Percentiles rank a stretch among this genome's conserved stretches.
Conservation (phyloP, 2,888 invertebrate genomes). For the Ectemnius lituratus region DNA sequence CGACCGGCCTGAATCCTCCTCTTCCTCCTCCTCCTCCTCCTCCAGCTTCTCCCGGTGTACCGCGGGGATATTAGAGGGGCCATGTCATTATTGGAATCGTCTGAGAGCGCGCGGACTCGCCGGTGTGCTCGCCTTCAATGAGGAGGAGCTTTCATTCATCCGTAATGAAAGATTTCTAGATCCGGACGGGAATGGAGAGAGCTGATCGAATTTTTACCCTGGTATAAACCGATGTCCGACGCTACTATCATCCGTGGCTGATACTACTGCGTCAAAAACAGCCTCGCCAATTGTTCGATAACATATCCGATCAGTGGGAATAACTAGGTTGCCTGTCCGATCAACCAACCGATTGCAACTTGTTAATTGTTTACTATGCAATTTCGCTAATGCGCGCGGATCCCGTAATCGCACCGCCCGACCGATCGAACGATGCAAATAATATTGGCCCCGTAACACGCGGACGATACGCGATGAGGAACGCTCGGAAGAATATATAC, state of each 20-base stretch:
- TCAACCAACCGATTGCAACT: conserved; percentile 1
- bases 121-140: not conserved
- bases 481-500: not conserved
- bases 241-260: not conserved
- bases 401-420: conserved; percentile 1
- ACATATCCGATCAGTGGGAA: not conserved
- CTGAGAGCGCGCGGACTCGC: too few relatives aligned
- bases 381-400: conserved; percentile 4
- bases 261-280: not conserved
- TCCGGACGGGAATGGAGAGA: not conserved
- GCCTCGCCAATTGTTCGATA: too few relatives aligned
- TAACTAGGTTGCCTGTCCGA: not conserved
- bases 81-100: too few relatives aligned
- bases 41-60: too few relatives aligned
- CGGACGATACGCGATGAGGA: too few relatives aligned
- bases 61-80: too few relatives aligned
- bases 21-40: too few relatives aligned
- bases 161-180: conserved; percentile 6
- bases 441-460: not conserved
- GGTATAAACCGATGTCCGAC: not conserved
- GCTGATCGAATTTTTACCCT: not conserved
- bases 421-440: not conserved
- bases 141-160: not conserved
- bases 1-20: too few relatives aligned
- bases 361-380: conserved; percentile 10